Evolutionary conservation across 2,888 invertebrate genomes (phyloP), one percentile per base, ranked within the genome.

Genomic region (Cephus sareptanus): DNA sequence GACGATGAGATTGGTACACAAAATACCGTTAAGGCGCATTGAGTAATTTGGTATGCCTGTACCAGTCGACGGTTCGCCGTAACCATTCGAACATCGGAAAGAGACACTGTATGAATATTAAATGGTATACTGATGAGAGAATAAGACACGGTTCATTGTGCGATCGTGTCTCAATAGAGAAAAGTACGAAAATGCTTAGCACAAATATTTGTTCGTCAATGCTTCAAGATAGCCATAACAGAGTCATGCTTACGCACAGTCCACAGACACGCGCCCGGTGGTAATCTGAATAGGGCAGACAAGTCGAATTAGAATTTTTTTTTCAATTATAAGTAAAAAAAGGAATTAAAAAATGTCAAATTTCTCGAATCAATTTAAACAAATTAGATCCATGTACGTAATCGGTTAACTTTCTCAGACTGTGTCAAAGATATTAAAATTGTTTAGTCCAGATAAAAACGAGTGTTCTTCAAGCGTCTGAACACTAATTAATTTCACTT

Each of bases 21-120:
- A 73, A 71, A 75, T 75, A 78, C 78, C 78, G 78, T 77, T 77
- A 77, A 40, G 30, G 31, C 37, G 69, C 75, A 76, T 73, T 33
- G 35, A 78, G 76, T 76, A 78, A 78, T 73, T 78, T 76, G 56
- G 71, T 71, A 71, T 71, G 71, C 71, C 71, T 34, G 34, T 71
- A 12, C 71, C 33, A 12, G 31, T 34, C 13, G 34, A 31, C 33
- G 31, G 34, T 31, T 34, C 71, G 31, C 31, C 3, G 71, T 71
- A 34, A 34, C 33, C 15, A 71, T 15, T 56, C 56, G 56, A 56
- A 56, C 56, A 56, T 56, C 9, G 56, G 56, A 56, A 56, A 56
- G 23, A 23, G 34, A 71, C 71, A 34, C 71, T 71, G 31, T 71
- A 6, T 12, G 31, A 71, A 71, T 71, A 34, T 71, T 34, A 71